A percentile compares a stretch with the other conserved stretches of the same genome.
These are phyloP conservation scores for Pseudonaja textilis DNA, from an alignment of 2,113 vertebrate genomes.

Conservation along the genomic window DNA sequence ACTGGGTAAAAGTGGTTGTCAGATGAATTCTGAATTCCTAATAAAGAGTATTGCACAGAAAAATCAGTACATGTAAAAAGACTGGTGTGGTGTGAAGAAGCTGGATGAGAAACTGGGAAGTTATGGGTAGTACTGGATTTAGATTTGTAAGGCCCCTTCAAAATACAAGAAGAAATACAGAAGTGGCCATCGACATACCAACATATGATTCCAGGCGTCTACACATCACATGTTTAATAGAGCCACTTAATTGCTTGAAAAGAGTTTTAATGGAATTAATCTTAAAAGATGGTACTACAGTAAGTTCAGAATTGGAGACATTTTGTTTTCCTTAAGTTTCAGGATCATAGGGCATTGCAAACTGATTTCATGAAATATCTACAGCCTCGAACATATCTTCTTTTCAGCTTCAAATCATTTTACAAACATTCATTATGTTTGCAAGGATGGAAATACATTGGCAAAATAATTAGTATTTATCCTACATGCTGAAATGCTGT, in stretches of 20 bases:
- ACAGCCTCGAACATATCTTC: background rate
- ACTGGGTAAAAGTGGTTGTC: background rate
- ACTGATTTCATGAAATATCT: background rate
- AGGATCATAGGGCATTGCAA: background rate
- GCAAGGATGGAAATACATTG: background rate
- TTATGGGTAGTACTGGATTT: background rate
- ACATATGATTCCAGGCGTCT: background rate
- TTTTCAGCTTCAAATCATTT: background rate
- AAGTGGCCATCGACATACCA: background rate
- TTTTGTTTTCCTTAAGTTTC: background rate
- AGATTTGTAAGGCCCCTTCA: background rate
- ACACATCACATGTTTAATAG: background rate
- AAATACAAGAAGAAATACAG: background rate
- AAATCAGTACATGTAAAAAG: background rate
- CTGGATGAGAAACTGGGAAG: background rate
- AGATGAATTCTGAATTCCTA: background rate
- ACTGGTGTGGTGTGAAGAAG: background rate
- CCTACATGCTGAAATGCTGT: background rate
- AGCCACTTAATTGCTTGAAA: background rate
- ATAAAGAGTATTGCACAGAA: background rate
- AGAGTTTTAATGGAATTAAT: background rate
- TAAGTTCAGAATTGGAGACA: background rate
- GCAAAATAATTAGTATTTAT: background rate
- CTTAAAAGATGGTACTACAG: background rate
- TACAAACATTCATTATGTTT: background rate